These are phyloP conservation scores for Cottoperca gobio DNA, from an alignment of 2,797 vertebrate species.

Conservation along the genomic window DNA sequence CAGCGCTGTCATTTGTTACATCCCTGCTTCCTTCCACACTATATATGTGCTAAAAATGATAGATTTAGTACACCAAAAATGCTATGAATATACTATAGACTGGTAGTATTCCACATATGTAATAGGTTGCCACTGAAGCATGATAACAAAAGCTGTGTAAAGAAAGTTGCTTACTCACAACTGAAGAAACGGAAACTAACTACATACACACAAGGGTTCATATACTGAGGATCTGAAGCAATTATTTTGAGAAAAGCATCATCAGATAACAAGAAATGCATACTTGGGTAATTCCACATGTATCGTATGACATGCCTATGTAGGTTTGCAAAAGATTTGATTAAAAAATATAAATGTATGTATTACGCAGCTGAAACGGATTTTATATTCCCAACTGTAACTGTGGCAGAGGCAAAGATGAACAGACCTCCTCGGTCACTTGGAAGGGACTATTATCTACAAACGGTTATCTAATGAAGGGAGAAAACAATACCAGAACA, in stretches of 20 bases:
- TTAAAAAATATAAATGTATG: constrained; percentile 4
- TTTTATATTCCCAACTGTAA: not conserved
- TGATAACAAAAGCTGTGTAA: constrained; percentile 41
- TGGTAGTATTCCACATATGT: constrained; percentile 33
- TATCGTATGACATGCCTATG: not conserved
- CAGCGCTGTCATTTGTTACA: constrained; percentile 60
- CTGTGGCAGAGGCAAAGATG: not conserved
- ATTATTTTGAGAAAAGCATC: constrained; percentile 2
- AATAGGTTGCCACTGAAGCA: constrained; percentile 45
- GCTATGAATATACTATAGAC: constrained; percentile 54
- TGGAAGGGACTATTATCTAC: not conserved
- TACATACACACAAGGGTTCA: constrained; percentile 9
- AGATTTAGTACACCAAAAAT: constrained; percentile 57
- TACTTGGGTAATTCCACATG: not conserved
- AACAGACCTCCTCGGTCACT: not conserved
- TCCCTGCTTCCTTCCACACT: constrained; percentile 48
- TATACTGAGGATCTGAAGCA: not conserved
- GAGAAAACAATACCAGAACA: not conserved
- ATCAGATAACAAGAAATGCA: not conserved
- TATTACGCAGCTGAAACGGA: not conserved
- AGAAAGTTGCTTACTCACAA: constrained; percentile 40
- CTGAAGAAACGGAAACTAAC: constrained; percentile 28
- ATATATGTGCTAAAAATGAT: constrained; percentile 64
- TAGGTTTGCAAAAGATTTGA: not conserved
- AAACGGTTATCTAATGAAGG: not conserved